Conservation (phyloP, 2,113 vertebrate genomes). For the Grammomys surdaster region DNA sequence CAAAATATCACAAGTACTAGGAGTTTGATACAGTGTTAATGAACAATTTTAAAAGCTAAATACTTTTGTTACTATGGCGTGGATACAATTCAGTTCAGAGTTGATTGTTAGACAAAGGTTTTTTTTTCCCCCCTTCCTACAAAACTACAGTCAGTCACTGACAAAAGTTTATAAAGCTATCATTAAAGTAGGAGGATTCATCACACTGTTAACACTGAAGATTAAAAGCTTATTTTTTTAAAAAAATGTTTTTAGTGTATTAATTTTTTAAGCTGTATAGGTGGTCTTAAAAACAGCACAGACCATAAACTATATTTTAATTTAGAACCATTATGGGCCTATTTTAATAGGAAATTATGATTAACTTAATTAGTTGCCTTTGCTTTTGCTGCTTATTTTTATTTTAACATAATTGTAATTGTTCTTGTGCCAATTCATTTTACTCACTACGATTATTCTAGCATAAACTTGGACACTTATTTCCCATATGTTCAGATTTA, state of each 20-base stretch:
- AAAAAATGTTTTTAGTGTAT: constrained; percentile 9
- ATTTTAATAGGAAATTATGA: not conserved
- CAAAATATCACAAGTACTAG: not conserved
- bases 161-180: not conserved
- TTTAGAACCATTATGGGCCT: constrained; percentile 7
- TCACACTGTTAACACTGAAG: not conserved
- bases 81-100: not conserved
- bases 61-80: not conserved
- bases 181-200: not conserved
- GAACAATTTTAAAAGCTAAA: constrained; percentile 16
- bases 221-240: not conserved
- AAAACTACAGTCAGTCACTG: not conserved
- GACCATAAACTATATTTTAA: not conserved
- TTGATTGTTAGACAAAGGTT: not conserved
- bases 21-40: not conserved
- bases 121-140: not conserved
- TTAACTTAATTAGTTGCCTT: not conserved
- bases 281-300: constrained; percentile 28
- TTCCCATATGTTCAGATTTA: constrained; percentile 37
- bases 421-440: not conserved
- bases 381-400: constrained; percentile 51
- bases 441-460: constrained; percentile 38
- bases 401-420: constrained; percentile 28
- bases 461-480: constrained; percentile 16
- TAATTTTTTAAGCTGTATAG: constrained; percentile 30